Base-by-base conservation (phyloP, 1,140 invertebrate genomes). In the Gyrodactylus bullatarudis region DNA sequence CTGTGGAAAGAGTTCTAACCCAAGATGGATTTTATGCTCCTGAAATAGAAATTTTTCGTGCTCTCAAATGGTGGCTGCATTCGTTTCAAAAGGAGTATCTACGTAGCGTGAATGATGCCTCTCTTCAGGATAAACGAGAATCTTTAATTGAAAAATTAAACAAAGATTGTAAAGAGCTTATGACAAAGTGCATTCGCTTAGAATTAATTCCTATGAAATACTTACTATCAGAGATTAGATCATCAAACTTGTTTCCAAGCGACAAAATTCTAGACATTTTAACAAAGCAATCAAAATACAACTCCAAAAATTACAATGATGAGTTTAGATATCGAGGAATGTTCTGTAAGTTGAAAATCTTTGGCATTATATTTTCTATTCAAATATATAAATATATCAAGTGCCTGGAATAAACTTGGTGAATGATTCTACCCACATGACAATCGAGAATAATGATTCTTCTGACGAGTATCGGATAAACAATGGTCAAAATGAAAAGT, bases 1-100 rank as follows among this genome's bases (percentile, higher is more conserved):
- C 82, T 20, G 76, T 84, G 20, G 75, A 77, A 69, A 87, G 89
- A 78, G 83, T 97, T n/a, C 84, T 97, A 27, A 84, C 86, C 71
- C 83, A 91, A 72, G 88, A 96, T 81, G 94, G 91, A 0, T 96
- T 97, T 82, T 96, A 88, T 83, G 91, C 89, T 0, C 86, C 87
- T 1, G 93, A 98, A 83, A 88, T 93, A 23, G 87, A 95, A 77
- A 94, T 98, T 75, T 98, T 97, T 81, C 83, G 85, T 76, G 87
- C 88, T 2, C 87, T 96, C 0, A 84, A 85, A 77, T 83, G 84
- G 70, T 97, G 92, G 92, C 87, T 87, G 78, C 81, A 86, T 76
- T 85, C 95, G 84, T 82, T 85, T 78, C 84, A 85, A 75, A 76
- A 85, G 24, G 85, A 88, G 20, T 16, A 54, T 20, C 34, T 16